Evolutionary conservation across 92 coral and sea anemone species (phyloP), one percentile per base, ranked within the genome.

Genomic region (Anthopleura xanthogrammica): DNA sequence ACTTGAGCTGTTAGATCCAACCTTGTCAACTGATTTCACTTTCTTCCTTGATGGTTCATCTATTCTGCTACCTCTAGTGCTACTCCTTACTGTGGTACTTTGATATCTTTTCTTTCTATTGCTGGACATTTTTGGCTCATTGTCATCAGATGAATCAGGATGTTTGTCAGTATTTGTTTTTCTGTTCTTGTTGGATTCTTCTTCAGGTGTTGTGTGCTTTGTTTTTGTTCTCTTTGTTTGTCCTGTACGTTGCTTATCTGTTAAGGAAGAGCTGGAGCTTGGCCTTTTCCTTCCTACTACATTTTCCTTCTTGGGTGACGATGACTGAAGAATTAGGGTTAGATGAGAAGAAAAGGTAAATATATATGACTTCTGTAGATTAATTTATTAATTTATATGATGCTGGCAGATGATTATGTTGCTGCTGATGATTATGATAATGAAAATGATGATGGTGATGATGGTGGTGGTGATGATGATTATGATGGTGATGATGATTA

Each of bases 281-380:
- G 77, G 48, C 52, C 77, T 81, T 23, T 42, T 65, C 40, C 50
- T 68, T 81, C 77, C 84, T 70, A 20, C 70, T 81, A 24, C 16
- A n/a, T 58, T 80, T 48, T 46, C 54, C 42, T 22, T 65, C 12
- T 80, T 66, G 13, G 70, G 52, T 64, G 60, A 60, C 2, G 77
- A 29, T 68, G 48, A 48, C 77, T 81, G 64, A 20, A 14, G 4
- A 80, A 17, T 62, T 20, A n/a, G 70, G 12, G 3, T 5, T 46
- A 46, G 50, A 46, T 46, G 50, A 46, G 50, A 46, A 46, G 50
- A 22, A 64, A 64, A 7, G 3, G 20, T 8, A 9, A 22, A 22
- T 20, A 20, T 9, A 5, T 22, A 29, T 29, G 36, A 29, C 36
- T 64, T 46, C 9, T 46, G 50, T 46, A 46, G 50, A 46, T 46